Evolutionary conservation across 1,140 invertebrate genomes (phyloP), one percentile per base, ranked within the genome.

Genomic region (Himalopsyche phryganea): DNA sequence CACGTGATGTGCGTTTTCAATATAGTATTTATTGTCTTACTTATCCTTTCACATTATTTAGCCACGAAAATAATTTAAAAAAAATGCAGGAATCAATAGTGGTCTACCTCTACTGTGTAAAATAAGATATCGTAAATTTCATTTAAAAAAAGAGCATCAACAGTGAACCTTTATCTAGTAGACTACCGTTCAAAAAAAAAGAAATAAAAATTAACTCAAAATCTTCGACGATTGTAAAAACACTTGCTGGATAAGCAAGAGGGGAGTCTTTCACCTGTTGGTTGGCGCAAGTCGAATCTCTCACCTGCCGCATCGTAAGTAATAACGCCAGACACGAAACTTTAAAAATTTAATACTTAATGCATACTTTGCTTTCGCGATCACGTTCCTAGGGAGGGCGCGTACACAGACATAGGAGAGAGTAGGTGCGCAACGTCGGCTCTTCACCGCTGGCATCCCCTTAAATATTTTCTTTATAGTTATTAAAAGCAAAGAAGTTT

Each of bases 401-500:
- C 50, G 50, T 51, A 38, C 50, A 35, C 19, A 13, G 50, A 41
- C 50, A 41, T 51, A n/a, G n/a, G n/a, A n/a, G n/a, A n/a, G n/a
- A n/a, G 36, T 51, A 51, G 50, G 19, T 35, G 10, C 1, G 19
- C n/a, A 19, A 41, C 20, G 18, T 20, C 19, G 14, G 15, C 17
- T 40, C 38, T 5, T 40, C 38, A n/a, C n/a, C 11, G n/a, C 15
- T 7, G 10, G 17, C 19, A 41, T 51, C 19, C 38, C 20, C 40
- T 18, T 15, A 7, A 41, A 51, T 51, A 51, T 51, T 51, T 42
- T 14, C 46, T 48, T 38, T 56, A 11, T 19, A 35, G 20, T 56
- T 56, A 56, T 56, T 56, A 56, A 56, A 56, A 56, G 53, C 20
- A 56, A 56, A 56, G 45, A 56, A 48, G 45, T 40, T 49, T 49